Evolutionary conservation across 2,888 invertebrate species (phyloP).

Genomic region (Thera obeliscata): DNA sequence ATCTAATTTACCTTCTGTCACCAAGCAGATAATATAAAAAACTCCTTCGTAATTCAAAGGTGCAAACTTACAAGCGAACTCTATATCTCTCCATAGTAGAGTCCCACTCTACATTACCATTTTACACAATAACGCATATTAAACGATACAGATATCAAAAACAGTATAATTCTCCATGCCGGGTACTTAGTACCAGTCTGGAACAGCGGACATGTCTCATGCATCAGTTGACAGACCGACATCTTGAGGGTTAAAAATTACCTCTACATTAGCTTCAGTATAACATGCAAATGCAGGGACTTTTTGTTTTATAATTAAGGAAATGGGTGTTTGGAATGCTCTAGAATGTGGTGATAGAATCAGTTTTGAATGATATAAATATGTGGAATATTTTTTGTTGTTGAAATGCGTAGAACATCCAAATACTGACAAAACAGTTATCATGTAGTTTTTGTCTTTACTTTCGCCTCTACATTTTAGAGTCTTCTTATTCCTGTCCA

Average conservation of each 20-base stretch:
- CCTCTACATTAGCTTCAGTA: conserved; percentile 39
- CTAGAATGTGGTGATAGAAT: conserved; percentile 18
- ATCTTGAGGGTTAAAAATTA: conserved; percentile 69
- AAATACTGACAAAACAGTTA: too few relatives aligned
- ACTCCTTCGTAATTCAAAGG: not conserved
- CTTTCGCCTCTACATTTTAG: too few relatives aligned
- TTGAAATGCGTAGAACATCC: too few relatives aligned
- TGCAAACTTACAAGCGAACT: not conserved
- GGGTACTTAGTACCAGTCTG: conserved; percentile 70
- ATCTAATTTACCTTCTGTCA: not conserved
- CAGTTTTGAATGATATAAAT: not conserved
- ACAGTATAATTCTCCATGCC: conserved; percentile 60
- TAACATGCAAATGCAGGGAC: conserved; percentile 38
- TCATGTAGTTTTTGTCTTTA: too few relatives aligned
- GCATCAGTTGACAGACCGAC: conserved; percentile 64
- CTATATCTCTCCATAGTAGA: conserved; percentile 10
- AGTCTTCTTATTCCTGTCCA: too few relatives aligned
- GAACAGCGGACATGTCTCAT: conserved; percentile 66
- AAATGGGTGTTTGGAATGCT: conserved; percentile 21
- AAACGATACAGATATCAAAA: conserved; percentile 50
- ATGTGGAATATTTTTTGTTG: too few relatives aligned
- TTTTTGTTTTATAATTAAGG: conserved; percentile 37
- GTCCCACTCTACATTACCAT: conserved; percentile 36
- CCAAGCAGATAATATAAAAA: not conserved
- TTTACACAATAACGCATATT: conserved; percentile 45